phyloP scores from a whole-genome alignment of 2,888 invertebrate species.

The Reticulitermes lucifugus region DNA sequence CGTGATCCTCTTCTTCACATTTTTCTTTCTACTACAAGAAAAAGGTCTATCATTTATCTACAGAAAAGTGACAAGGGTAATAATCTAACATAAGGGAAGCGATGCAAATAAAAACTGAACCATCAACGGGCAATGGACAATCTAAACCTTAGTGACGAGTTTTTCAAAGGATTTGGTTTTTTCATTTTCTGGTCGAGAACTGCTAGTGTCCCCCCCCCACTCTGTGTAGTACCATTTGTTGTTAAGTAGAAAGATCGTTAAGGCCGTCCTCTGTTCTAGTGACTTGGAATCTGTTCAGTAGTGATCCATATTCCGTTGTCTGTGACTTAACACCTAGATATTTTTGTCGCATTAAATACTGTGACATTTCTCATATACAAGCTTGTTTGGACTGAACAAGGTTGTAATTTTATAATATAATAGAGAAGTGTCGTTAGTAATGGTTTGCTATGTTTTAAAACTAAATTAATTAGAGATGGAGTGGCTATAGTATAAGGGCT shows the following conservation, averaged over 20 bases:
- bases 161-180: background rate
- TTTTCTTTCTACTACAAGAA: background rate
- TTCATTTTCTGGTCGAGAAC: background rate
- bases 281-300: background rate
- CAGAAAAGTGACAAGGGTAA: constrained; percentile 4
- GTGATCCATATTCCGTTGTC: background rate
- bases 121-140: background rate
- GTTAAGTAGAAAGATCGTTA: background rate
- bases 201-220: background rate
- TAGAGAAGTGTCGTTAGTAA: too few species aligned
- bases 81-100: background rate
- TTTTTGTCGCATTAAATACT: background rate
- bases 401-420: too few species aligned
- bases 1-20: background rate
- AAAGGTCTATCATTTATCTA: background rate
- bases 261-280: constrained; percentile 8
- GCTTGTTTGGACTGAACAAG: too few species aligned
- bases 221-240: constrained; percentile 10
- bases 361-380: too few species aligned
- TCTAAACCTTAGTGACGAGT: background rate
- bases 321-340: background rate
- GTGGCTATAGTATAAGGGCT: too few species aligned
- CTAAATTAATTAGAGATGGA: too few species aligned
- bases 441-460: too few species aligned
- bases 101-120: background rate